These are phyloP conservation scores for Sibirionetta formosa DNA, from an alignment of 2,797 vertebrate genomes.

Conservation along the genomic window DNA sequence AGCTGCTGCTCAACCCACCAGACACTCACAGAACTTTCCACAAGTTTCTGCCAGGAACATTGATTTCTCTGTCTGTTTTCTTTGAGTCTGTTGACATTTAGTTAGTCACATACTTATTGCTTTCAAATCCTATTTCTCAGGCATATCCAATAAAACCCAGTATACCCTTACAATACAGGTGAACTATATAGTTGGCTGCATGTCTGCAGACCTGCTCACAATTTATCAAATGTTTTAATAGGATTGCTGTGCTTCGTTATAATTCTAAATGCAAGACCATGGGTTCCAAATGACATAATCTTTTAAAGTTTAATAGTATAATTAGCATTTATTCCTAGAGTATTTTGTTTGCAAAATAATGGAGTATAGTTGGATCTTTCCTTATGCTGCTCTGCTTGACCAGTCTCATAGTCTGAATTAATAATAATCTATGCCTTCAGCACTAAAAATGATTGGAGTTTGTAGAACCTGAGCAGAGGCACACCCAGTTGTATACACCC, in stretches of 20 bases:
- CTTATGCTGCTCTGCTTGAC: neutral
- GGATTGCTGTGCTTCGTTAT: neutral
- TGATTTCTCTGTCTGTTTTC: neutral
- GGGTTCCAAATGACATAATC: neutral
- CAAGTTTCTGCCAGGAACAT: neutral
- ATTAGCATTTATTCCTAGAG: neutral
- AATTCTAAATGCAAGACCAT: neutral
- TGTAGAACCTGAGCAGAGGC: neutral
- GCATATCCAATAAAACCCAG: neutral
- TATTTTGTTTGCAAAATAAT: neutral
- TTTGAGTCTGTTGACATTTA: neutral
- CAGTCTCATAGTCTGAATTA: neutral
- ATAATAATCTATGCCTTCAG: neutral
- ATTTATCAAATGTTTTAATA: neutral
- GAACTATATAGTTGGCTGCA: neutral
- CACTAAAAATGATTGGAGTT: neutral
- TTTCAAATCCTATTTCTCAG: neutral
- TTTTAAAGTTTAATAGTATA: neutral
- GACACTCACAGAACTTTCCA: neutral
- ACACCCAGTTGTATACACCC: neutral
- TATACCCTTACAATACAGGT: neutral
- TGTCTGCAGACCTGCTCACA: neutral
- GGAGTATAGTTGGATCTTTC: neutral
- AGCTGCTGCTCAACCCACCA: neutral
- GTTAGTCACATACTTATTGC: neutral